A percentile compares a stretch with the other conserved stretches of the same genome.
Conservation (phyloP, 2,113 vertebrate genomes). For the Raja brachyura region DNA sequence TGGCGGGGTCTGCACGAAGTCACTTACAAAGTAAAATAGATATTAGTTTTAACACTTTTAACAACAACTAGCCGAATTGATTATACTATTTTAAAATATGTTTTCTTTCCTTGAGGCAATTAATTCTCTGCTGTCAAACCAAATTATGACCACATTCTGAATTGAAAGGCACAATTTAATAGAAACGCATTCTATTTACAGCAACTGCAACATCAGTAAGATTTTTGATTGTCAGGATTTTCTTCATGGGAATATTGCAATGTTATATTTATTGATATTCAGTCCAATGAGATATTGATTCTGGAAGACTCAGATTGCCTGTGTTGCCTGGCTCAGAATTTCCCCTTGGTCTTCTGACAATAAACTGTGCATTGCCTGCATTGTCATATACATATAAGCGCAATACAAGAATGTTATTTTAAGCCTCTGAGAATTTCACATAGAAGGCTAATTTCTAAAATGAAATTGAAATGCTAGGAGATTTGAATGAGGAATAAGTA, state of each 20-base stretch:
- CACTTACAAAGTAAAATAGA: too few relatives aligned
- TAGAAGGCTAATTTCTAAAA: conserved; percentile 26
- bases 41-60: not conserved
- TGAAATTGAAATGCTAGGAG: conserved; percentile 35
- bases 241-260: not conserved
- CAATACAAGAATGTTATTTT: not conserved
- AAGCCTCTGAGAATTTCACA: conserved; percentile 32
- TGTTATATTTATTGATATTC: conserved; percentile 34
- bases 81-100: conserved; percentile 3
- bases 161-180: not conserved
- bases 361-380: conserved; percentile 10
- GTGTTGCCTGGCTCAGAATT: not conserved
- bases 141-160: conserved; percentile 13
- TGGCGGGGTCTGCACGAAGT: too few relatives aligned
- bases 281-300: conserved; percentile 27
- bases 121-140: conserved; percentile 21
- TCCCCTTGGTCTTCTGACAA: not conserved
- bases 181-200: not conserved
- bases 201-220: not conserved
- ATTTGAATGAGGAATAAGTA: conserved; percentile 37
- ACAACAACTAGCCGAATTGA: not conserved
- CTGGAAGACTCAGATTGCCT: not conserved
- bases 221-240: conserved; percentile 12
- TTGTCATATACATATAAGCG: conserved; percentile 30
- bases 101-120: conserved; percentile 25